phyloP scores from a whole-genome alignment of 2,797 vertebrate genomes.

The Chaunax sp. region DNA sequence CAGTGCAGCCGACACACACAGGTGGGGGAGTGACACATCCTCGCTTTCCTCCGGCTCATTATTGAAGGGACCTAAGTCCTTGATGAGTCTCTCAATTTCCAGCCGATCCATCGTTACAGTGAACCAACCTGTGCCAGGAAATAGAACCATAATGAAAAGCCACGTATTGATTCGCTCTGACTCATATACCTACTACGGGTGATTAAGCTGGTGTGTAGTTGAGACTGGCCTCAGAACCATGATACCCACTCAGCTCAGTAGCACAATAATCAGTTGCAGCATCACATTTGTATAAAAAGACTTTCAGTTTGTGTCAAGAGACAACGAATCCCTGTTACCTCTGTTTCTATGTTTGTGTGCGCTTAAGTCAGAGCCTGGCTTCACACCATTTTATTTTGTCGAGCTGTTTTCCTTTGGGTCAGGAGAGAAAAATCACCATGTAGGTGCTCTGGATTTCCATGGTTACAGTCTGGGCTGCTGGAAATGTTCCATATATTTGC shows the following conservation, averaged over 20 bases:
- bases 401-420: conserved; percentile 70
- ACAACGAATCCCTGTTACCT: conserved; percentile 27
- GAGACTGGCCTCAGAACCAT: conserved; percentile 31
- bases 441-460: conserved; percentile 72
- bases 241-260: conserved; percentile 22
- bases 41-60: conserved; percentile 29
- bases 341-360: conserved; percentile 9
- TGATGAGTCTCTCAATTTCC: conserved; percentile 74
- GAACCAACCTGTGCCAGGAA: conserved; percentile 52
- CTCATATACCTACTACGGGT: conserved; percentile 56
- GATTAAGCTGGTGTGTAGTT: conserved; percentile 46
- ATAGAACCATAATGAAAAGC: conserved; percentile 73
- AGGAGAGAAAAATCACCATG: conserved; percentile 62
- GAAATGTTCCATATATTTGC: conserved; percentile 55
- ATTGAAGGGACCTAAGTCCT: conserved; percentile 52
- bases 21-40: conserved; percentile 25
- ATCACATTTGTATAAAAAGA: conserved; percentile 4
- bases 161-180: conserved; percentile 73
- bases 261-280: conserved; percentile 25
- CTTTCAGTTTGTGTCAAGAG: conserved; percentile 16
- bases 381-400: conserved; percentile 53
- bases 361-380: conserved; percentile 43
- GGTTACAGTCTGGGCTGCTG: conserved; percentile 71
- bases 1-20: conserved; percentile 2
- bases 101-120: conserved; percentile 49